Base-by-base conservation (phyloP, 2,888 invertebrate genomes). In the Eupeodes latifasciatus region DNA sequence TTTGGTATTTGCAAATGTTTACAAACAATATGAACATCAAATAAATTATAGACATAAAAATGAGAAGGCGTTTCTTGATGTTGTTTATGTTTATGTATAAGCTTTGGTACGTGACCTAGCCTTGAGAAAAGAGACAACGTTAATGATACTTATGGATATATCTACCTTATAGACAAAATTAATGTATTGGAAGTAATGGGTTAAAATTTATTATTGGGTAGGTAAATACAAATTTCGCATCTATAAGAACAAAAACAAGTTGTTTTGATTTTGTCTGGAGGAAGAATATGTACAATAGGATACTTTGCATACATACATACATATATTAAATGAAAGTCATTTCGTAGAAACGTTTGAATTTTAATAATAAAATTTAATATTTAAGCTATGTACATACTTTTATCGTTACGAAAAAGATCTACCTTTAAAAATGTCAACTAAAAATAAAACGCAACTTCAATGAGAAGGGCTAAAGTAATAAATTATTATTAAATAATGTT, bases 91-190 rank as follows among this genome's bases (percentile, higher is more conserved):
- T 4, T 12, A 12, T 47, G 1, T 14, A 4, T 27, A 59, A 72
- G 47, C 72, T 47, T 27, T 72, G 44, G 47, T 72, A 59, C 72
- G 72, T 59, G 72, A 72, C 59, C 27, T 72, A 71, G 71, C 71
- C 71, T 71, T 55, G 16, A 19, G 12, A 19, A 69, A 40, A 71
- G 5, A 71, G 71, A 53, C 36, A 40, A 40, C 6, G 40, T 5
- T 40, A 6, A 9, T 40, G 40, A 6, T 40, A 1, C 6, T 40
- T 5, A 9, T 9, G 4, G 3, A 40, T 7, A 40, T 40, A 40
- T 40, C 40, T 40, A 27, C 27, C 2, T 40, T 19, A 27, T 34
- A 57, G 57, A 57, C 59, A 69, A 16, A 49, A 16, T 69, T 55
- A 36, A 36, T 53, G 53, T 53, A 69, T 36, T 69, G 69, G 69